Base-by-base conservation (phyloP, 2,888 invertebrate genomes). In the Lamellibrachia satsuma region DNA sequence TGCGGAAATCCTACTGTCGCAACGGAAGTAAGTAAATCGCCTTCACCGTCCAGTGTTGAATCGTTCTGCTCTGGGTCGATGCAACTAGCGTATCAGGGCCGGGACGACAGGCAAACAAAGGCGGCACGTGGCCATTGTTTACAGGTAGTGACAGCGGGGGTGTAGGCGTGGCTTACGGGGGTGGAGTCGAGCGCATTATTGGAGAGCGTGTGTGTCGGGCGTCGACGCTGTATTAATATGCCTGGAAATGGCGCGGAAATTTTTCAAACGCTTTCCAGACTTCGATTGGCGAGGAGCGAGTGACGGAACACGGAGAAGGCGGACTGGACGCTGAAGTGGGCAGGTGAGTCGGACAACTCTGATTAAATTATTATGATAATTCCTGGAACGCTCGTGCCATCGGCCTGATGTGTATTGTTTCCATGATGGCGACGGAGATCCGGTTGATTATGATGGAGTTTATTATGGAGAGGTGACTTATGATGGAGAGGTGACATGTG, bases 111-210 rank as follows among this genome's bases (percentile, higher is more conserved):
- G n/a, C 39, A 75, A 75, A 75, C 15, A 75, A 75, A 75, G 75
- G 75, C 22, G 75, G n/a, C 75, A 75, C 75, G 75, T 75, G 75
- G 15, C 75, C 75, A 75, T 75, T 75, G 75, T 75, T 75, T 75
- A 75, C 75, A 75, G 6, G 75, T n/a, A 6, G 75, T 75, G 75
- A 75, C 75, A 75, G 75, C 75, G 75, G 75, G 6, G 15, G 75
- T n/a, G 75, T 6, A 22, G 75, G 75, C 75, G 75, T 75, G 75
- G 75, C 75, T 75, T 75, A 15, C 75, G 75, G 75, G 75, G 75
- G 75, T n/a, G 75, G 75, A 75, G 75, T 75, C 75, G 75, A n/a
- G 75, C 75, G 75, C 75, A 75, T 75, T 75, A 75, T 75, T 75
- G 75, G 75, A 11, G 75, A 75, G 75, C 75, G 22, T 22, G 75